Percentiles rank a stretch among this genome's conserved stretches.
Evolutionary conservation across 1,140 invertebrate species (phyloP).

Genomic region (Leguminivora glycinivorella): DNA sequence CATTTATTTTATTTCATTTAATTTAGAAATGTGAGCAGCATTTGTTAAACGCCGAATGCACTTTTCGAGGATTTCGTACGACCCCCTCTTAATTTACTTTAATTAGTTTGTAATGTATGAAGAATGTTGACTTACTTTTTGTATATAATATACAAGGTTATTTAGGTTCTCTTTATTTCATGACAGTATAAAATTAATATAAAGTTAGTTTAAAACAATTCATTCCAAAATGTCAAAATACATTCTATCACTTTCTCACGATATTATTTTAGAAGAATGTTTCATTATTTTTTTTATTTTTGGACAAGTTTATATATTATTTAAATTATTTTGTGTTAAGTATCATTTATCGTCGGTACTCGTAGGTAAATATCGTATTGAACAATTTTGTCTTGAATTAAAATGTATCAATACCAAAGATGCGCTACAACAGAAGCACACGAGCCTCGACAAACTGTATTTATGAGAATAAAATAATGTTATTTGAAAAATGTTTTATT

Average conservation of each 20-base stretch:
- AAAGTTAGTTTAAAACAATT: not conserved
- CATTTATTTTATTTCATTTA: no score
- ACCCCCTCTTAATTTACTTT: no score
- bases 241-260: not conserved
- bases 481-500: not conserved
- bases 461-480: slow-evolving; percentile 6
- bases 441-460: slow-evolving; percentile 1
- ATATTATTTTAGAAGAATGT: not conserved
- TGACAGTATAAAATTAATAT: slow-evolving; percentile 3
- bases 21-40: no score
- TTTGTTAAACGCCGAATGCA: no score
- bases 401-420: slow-evolving; percentile 20
- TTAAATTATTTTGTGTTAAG: slow-evolving; percentile 8
- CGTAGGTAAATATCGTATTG: not conserved
- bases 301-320: slow-evolving; percentile 15
- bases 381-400: slow-evolving; percentile 3
- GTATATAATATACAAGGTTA: not conserved
- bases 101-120: not conserved
- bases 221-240: slow-evolving; percentile 1
- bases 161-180: not conserved
- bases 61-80: no score
- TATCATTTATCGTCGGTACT: not conserved
- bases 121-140: not conserved
- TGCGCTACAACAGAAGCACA: not conserved
- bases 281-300: slow-evolving; percentile 12